Percentiles rank a stretch among this genome's conserved stretches.
Evolutionary conservation across 1,140 invertebrate genomes (phyloP).

Genomic region (Drosophila rhopaloa): DNA sequence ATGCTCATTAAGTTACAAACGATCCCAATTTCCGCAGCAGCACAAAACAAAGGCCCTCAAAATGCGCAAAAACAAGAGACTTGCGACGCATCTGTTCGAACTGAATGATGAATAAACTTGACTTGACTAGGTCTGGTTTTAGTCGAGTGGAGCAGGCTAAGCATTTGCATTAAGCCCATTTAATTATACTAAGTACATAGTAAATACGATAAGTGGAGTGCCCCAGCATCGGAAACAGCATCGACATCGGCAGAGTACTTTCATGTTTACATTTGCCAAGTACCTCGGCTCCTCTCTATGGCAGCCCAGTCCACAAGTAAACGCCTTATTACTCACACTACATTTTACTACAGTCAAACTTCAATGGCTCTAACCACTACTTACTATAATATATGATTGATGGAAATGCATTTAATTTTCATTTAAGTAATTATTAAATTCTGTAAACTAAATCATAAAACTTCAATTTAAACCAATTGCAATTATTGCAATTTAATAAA

Average conservation of each 20-base stretch:
- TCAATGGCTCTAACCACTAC: neutral
- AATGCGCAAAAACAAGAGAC: slow-evolving; percentile 41
- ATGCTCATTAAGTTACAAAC: slow-evolving; percentile 79
- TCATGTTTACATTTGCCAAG: slow-evolving; percentile 60
- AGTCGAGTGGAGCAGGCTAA: slow-evolving; percentile 2
- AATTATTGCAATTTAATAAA: no score
- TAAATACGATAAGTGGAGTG: slow-evolving; percentile 67
- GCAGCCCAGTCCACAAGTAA: slow-evolving; percentile 9
- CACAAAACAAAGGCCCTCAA: slow-evolving; percentile 44
- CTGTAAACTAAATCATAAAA: no score
- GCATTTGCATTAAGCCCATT: slow-evolving; percentile 79
- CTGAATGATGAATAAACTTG: slow-evolving; percentile 64
- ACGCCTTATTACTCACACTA: slow-evolving; percentile 48
- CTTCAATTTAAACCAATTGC: no score
- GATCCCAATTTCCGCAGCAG: slow-evolving; percentile 54
- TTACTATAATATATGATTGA: no score
- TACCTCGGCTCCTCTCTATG: slow-evolving; percentile 35
- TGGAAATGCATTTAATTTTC: no score
- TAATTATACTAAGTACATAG: slow-evolving; percentile 83
- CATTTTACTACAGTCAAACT: slow-evolving; percentile 13
- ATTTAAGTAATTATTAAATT: no score
- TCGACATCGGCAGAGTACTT: slow-evolving; percentile 26
- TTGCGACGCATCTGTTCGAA: slow-evolving; percentile 41
- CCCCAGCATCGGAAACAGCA: slow-evolving; percentile 25
- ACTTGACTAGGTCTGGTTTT: slow-evolving; percentile 13